Evolutionary conservation across 2,797 vertebrate species (phyloP).

Genomic region (Acanthopagrus latus): DNA sequence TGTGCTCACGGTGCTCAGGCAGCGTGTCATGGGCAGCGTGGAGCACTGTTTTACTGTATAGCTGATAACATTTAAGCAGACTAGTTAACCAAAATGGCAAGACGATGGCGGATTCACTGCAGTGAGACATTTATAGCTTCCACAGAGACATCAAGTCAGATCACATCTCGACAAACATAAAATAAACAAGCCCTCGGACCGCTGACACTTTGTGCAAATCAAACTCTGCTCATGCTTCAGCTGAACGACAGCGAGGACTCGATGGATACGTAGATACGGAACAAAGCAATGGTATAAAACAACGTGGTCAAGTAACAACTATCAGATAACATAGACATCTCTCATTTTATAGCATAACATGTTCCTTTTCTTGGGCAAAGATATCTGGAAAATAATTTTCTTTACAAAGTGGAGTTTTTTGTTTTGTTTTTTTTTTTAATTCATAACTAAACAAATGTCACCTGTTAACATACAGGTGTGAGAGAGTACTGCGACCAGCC

Average conservation of each 20-base stretch:
- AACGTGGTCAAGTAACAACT: constrained; percentile 71
- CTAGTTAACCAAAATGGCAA: constrained; percentile 54
- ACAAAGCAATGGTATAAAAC: constrained; percentile 57
- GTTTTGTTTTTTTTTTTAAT: constrained; percentile 40
- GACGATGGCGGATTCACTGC: constrained; percentile 59
- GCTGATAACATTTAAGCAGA: constrained; percentile 41
- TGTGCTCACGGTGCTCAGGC: constrained; percentile 21
- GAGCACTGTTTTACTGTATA: constrained; percentile 30
- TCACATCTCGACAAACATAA: constrained; percentile 49
- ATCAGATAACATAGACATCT: constrained; percentile 60
- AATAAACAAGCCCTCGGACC: constrained; percentile 51
- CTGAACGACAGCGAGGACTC: constrained; percentile 59
- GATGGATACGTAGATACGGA: constrained; percentile 41
- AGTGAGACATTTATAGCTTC: constrained; percentile 40
- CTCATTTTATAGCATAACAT: constrained; percentile 60
- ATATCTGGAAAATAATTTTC: constrained; percentile 50
- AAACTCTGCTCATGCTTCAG: constrained; percentile 68
- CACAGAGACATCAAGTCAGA: constrained; percentile 53
- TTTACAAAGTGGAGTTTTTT: constrained; percentile 67
- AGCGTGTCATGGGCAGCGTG: constrained; percentile 7
- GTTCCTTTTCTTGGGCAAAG: constrained; percentile 54
- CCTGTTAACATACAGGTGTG: constrained; percentile 58
- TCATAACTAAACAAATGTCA: constrained; percentile 55
- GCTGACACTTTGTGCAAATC: constrained; percentile 77
- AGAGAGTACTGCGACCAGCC: constrained; percentile 66